These are phyloP conservation scores for Agrochola lychnidis DNA, from an alignment of 2,888 invertebrate species.

Conservation along the genomic window DNA sequence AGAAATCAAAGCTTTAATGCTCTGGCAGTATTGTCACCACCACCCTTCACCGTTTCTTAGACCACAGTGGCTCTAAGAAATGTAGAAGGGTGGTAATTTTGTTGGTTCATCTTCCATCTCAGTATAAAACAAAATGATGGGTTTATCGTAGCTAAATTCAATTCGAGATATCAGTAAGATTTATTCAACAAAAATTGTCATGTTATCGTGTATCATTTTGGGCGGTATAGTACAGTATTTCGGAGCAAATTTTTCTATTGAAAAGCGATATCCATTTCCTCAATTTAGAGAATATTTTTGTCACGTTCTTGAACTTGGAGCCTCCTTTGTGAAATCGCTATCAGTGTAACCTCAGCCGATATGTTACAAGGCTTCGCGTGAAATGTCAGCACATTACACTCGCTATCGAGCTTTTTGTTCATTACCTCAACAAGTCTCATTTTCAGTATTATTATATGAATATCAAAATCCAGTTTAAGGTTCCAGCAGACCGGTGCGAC, in stretches of 20 bases:
- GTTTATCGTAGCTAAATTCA: neutral
- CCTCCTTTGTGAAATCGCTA: conserved; percentile 15
- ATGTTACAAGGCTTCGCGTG: conserved; percentile 54
- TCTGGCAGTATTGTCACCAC: neutral
- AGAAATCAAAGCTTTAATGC: neutral
- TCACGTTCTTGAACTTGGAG: neutral
- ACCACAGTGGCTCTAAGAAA: no score
- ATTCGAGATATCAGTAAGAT: no score
- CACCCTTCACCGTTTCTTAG: neutral
- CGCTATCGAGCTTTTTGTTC: conserved; percentile 37
- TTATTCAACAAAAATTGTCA: neutral
- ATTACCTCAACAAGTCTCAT: conserved; percentile 19
- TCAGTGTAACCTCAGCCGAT: conserved; percentile 21
- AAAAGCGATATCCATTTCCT: neutral
- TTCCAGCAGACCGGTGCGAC: no score
- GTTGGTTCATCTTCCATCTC: no score
- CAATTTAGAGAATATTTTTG: no score
- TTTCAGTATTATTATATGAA: conserved; percentile 17
- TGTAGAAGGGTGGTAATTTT: no score
- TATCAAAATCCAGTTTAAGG: neutral
- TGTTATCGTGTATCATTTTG: neutral
- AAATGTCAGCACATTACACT: conserved; percentile 52
- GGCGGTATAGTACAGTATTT: neutral
- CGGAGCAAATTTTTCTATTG: neutral
- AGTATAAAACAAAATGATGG: neutral